A percentile compares a stretch with the other conserved stretches of the same genome.
Evolutionary conservation across 1,140 invertebrate genomes (phyloP).

Genomic region (Ceratitis capitata): DNA sequence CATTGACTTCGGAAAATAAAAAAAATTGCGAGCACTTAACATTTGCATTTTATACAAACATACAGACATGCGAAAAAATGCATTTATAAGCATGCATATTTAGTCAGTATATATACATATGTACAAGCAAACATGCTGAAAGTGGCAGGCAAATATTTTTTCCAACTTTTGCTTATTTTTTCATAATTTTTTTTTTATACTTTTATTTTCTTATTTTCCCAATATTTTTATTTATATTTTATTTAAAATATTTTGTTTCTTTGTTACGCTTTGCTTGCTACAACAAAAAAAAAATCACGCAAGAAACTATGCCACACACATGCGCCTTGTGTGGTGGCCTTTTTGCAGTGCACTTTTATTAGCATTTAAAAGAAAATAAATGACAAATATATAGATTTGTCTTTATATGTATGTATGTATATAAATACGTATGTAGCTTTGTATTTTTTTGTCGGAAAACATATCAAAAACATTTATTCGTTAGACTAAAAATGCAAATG

Average conservation of each 20-base stretch:
- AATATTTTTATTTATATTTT: not conserved
- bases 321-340: no score
- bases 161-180: not conserved
- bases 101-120: not conserved
- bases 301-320: conserved; percentile 11
- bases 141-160: no score
- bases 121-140: not conserved
- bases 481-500: conserved; percentile 37
- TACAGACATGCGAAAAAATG: not conserved
- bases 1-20: not conserved
- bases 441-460: not conserved
- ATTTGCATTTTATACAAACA: not conserved
- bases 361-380: not conserved
- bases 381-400: no score
- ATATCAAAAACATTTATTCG: conserved; percentile 25
- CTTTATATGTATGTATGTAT: no score
- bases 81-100: not conserved
- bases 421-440: no score
- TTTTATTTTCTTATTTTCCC: not conserved
- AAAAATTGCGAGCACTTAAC: not conserved
- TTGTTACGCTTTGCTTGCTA: not conserved
- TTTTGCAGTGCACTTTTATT: not conserved
- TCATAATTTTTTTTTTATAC: not conserved
- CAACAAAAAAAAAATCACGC: not conserved
- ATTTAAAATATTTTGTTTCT: no score